These are phyloP conservation scores for Vulpes ferrilata DNA, from an alignment of 2,113 vertebrate species.

Conservation along the genomic window DNA sequence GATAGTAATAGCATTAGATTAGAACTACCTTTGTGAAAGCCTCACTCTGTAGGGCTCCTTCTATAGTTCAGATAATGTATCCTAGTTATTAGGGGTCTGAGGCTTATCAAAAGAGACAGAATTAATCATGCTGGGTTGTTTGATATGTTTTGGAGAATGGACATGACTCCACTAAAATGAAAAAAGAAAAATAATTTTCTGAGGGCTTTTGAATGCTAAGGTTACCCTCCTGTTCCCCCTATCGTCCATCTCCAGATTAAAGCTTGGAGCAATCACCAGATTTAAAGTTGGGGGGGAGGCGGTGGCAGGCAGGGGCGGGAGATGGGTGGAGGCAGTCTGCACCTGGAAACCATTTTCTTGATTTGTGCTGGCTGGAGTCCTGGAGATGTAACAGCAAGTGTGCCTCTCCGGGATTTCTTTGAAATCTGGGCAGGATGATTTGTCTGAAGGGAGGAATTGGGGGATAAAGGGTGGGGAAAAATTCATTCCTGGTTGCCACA, in stretches of 20 bases:
- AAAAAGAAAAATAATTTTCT: conserved; percentile 76
- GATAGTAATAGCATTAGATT: conserved; percentile 71
- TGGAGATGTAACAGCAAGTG: conserved; percentile 74
- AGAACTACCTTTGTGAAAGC: conserved; percentile 66
- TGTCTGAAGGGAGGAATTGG: conserved; percentile 45
- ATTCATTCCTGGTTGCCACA: conserved; percentile 67
- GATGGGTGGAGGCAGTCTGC: conserved; percentile 36
- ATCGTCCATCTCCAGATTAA: conserved; percentile 62
- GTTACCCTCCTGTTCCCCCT: conserved; percentile 65
- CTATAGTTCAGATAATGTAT: conserved; percentile 62
- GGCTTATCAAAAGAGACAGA: conserved; percentile 75
- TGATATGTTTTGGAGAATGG: conserved; percentile 65
- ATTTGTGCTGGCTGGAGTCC: conserved; percentile 80
- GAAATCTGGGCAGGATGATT: conserved; percentile 80
- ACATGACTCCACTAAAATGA: conserved; percentile 65
- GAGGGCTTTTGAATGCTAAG: conserved; percentile 67
- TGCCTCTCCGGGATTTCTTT: conserved; percentile 77
- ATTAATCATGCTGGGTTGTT: conserved; percentile 73
- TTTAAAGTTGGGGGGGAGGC: conserved; percentile 17
- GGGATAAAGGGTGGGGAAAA: conserved; percentile 19
- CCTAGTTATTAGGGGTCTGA: conserved; percentile 52
- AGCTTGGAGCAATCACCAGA: conserved; percentile 57
- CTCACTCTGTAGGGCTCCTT: conserved; percentile 67
- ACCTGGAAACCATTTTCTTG: conserved; percentile 85
- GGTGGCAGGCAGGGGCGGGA: not conserved